These are phyloP conservation scores for Brachymystax lenok DNA, from an alignment of 2,797 vertebrate genomes.

Conservation along the genomic window DNA sequence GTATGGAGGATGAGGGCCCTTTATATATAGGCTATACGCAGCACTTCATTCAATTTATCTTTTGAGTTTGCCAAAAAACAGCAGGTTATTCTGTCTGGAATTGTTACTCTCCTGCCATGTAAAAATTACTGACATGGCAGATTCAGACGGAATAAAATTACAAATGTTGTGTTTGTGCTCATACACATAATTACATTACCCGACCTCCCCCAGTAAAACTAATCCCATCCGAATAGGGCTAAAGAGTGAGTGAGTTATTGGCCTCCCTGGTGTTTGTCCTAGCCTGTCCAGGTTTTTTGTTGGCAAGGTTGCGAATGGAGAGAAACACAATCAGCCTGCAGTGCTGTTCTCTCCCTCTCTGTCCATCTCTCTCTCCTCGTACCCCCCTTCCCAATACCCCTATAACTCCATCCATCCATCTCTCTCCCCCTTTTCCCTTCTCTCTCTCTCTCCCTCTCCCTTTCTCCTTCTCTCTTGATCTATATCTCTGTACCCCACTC, in stretches of 20 bases:
- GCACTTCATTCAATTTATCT: too few species aligned
- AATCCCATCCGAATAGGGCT: too few species aligned
- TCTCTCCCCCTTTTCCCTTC: not conserved
- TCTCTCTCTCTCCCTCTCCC: constrained; percentile 12
- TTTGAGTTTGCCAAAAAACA: too few species aligned
- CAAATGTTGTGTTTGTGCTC: too few species aligned
- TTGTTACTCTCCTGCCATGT: too few species aligned
- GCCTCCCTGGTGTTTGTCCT: constrained; percentile 67
- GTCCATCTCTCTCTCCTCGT: not conserved
- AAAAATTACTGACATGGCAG: too few species aligned
- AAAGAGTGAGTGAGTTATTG: constrained; percentile 59
- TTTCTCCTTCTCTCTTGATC: not conserved
- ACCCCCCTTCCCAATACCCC: not conserved
- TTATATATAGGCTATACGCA: too few species aligned
- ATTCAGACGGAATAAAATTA: too few species aligned
- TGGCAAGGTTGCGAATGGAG: constrained; percentile 66
- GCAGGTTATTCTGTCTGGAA: too few species aligned
- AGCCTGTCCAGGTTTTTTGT: constrained; percentile 68
- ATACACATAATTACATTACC: too few species aligned
- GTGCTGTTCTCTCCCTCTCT: constrained; percentile 43
- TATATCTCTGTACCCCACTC: not conserved
- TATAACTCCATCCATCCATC: not conserved
- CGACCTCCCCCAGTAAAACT: too few species aligned
- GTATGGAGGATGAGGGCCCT: too few species aligned
- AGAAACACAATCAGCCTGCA: constrained; percentile 70